Conservation (phyloP, 2,888 invertebrate species). For the Dilophus febrilis region DNA sequence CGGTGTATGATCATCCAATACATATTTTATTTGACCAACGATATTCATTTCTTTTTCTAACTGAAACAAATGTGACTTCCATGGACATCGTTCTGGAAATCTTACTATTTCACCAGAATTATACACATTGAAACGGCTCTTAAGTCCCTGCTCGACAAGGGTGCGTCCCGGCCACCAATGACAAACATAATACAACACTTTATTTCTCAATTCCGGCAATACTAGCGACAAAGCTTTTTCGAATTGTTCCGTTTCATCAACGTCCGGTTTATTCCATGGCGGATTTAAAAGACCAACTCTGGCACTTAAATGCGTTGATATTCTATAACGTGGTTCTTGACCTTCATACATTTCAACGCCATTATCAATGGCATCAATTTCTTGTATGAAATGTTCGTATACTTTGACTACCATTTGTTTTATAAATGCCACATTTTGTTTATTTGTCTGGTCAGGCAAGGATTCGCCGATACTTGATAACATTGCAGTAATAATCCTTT, state of each 20-base stretch:
- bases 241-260: conserved; percentile 45
- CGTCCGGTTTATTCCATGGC: conserved; percentile 51
- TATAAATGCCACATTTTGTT: conserved; percentile 31
- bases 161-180: conserved; percentile 79
- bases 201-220: conserved; percentile 60
- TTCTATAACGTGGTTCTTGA: conserved; percentile 50
- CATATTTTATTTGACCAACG: conserved; percentile 47
- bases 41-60: conserved; percentile 59
- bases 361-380: conserved; percentile 94
- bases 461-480: conserved; percentile 29
- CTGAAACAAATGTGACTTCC: conserved; percentile 76
- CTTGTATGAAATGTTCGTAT: conserved; percentile 76
- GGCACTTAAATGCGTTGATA: conserved; percentile 60
- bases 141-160: conserved; percentile 54
- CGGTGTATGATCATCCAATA: conserved; percentile 47
- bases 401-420: conserved; percentile 46
- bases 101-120: conserved; percentile 66
- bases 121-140: conserved; percentile 48
- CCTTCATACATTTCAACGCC: conserved; percentile 71
- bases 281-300: conserved; percentile 68
- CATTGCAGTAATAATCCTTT: conserved; percentile 50
- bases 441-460: no score
- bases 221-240: conserved; percentile 59
- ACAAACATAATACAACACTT: conserved; percentile 41
- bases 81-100: conserved; percentile 58